Conservation (phyloP, 37 sponge, comb jelly and placozoan species). For the Halisarca cf. caerulea region DNA sequence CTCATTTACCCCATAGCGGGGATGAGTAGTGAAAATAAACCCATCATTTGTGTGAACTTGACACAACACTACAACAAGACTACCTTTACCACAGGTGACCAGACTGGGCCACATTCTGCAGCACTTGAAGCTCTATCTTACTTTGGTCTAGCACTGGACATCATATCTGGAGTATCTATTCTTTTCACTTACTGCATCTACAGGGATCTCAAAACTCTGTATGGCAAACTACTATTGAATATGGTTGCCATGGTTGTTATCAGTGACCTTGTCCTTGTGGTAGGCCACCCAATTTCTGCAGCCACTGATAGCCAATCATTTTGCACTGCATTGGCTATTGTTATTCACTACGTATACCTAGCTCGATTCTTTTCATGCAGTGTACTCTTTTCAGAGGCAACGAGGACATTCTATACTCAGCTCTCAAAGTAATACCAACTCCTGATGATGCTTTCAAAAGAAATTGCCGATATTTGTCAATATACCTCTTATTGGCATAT, state of each 20-base stretch:
- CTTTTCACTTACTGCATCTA: conserved; percentile 51
- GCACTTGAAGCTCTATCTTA: conserved; percentile 27
- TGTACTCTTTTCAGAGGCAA: conserved; percentile 27
- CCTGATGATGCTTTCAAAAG: not conserved
- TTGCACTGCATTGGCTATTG: conserved; percentile 33
- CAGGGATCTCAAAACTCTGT: conserved; percentile 48
- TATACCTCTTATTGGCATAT: not conserved
- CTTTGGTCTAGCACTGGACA: conserved; percentile 40
- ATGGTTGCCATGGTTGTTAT: conserved; percentile 14
- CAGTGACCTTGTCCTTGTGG: conserved; percentile 33
- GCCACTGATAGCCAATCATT: not conserved
- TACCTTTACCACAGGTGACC: too few relatives aligned
- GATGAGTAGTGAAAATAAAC: too few relatives aligned
- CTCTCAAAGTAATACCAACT: not conserved
- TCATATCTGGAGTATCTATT: conserved; percentile 24
- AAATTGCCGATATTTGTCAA: not conserved
- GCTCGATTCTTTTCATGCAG: conserved; percentile 43
- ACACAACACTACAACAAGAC: too few relatives aligned
- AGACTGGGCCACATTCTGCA: not conserved
- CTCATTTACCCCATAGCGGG: too few relatives aligned
- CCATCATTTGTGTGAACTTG: too few relatives aligned
- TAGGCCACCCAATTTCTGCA: not conserved
- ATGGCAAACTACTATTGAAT: conserved; percentile 52
- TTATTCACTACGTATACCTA: conserved; percentile 44
- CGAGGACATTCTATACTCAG: not conserved